phyloP scores from a whole-genome alignment of 2,113 vertebrate genomes.

The Zosterops japonicus region DNA sequence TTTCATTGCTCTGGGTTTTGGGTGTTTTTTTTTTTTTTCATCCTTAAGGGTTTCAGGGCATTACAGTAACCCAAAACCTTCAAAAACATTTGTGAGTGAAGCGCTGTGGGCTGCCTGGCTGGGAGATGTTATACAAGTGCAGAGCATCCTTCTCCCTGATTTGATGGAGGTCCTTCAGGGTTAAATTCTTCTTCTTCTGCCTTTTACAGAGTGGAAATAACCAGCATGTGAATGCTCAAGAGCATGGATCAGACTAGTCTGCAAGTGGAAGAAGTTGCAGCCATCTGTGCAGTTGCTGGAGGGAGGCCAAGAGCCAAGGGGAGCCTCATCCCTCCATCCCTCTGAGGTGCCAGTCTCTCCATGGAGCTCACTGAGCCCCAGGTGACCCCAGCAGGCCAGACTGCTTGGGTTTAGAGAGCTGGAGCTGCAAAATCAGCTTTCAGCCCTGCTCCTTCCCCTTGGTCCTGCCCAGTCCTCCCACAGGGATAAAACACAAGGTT shows the following conservation, averaged over 20 bases:
- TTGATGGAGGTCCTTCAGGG: slow-evolving; percentile 21
- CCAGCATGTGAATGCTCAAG: background rate
- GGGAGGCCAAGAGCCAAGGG: background rate
- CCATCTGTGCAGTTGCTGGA: slow-evolving; percentile 33
- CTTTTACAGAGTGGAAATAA: slow-evolving; percentile 33
- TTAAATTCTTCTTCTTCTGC: slow-evolving; percentile 17
- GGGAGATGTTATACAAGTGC: background rate
- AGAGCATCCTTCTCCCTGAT: background rate
- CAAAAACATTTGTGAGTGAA: background rate
- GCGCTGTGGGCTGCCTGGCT: background rate
- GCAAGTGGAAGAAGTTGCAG: background rate
- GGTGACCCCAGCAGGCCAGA: background rate
- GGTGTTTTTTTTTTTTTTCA: background rate
- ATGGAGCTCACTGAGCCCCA: background rate
- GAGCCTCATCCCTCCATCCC: background rate
- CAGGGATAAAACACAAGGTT: accelerated
- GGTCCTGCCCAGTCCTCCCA: background rate
- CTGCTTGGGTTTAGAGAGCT: background rate
- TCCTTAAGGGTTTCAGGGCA: background rate
- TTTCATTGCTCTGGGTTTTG: background rate
- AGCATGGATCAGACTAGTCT: background rate
- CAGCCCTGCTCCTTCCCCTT: background rate
- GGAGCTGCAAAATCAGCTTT: background rate
- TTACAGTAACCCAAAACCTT: background rate
- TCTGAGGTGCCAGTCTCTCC: background rate